Percentiles rank a stretch among this genome's conserved stretches.
Conservation (phyloP, 2,113 vertebrate species). For the Xiphophorus couchianus region DNA sequence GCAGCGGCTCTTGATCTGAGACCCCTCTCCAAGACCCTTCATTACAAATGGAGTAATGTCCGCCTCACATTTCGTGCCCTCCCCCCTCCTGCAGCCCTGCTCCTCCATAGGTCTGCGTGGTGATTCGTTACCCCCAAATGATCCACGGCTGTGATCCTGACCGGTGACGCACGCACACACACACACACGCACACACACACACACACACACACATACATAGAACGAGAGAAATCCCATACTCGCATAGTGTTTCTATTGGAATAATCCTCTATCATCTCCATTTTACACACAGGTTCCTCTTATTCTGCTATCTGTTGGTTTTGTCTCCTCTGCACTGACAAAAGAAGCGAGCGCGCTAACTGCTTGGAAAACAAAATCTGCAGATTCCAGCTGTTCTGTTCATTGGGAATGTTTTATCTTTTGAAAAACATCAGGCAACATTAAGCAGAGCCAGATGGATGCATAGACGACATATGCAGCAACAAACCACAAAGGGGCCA, state of each 20-base stretch:
- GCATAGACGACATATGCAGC: background rate
- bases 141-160: slow-evolving; percentile 40
- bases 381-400: no score
- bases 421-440: no score
- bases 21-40: slow-evolving; percentile 52
- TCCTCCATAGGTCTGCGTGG: slow-evolving; percentile 61
- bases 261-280: background rate
- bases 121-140: slow-evolving; percentile 15
- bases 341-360: no score
- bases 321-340: background rate
- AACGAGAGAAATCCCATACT: background rate
- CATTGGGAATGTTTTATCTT: no score
- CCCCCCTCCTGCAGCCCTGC: slow-evolving; percentile 40
- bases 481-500: background rate
- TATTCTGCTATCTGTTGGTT: background rate
- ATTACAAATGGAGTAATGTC: slow-evolving; percentile 69
- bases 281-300: background rate
- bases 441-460: background rate
- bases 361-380: no score
- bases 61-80: slow-evolving; percentile 52
- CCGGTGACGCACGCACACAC: slow-evolving; percentile 43
- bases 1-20: slow-evolving; percentile 48
- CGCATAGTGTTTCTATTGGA: background rate
- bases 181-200: no score
- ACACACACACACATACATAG: no score